Conservation (phyloP, 2,888 invertebrate species). For the Drosophila gaucha region DNA sequence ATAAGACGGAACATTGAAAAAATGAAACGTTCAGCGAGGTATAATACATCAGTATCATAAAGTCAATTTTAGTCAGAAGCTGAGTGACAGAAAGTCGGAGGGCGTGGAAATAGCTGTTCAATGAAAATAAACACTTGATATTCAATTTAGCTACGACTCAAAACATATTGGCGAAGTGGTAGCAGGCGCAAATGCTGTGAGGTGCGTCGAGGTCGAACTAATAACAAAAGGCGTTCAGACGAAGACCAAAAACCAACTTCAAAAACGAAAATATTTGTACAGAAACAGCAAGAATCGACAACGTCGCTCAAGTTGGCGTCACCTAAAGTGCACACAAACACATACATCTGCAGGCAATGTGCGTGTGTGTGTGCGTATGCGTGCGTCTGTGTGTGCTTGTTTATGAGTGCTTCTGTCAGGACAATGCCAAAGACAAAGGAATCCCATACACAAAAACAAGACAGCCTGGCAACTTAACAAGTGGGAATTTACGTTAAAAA, state of each 20-base stretch:
- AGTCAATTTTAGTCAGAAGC: slow-evolving; percentile 33
- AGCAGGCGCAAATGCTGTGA: too few species aligned
- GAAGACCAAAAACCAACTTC: slow-evolving; percentile 73
- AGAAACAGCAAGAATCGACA: slow-evolving; percentile 45
- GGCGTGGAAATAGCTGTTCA: slow-evolving; percentile 53
- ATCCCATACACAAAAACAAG: slow-evolving; percentile 50
- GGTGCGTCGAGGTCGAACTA: slow-evolving; percentile 38
- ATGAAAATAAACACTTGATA: slow-evolving; percentile 75
- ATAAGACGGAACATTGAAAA: slow-evolving; percentile 12
- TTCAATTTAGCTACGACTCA: slow-evolving; percentile 74
- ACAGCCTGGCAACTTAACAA: slow-evolving; percentile 65
- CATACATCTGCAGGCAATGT: slow-evolving; percentile 4
- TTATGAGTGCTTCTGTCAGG: slow-evolving; percentile 30
- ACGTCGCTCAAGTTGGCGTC: slow-evolving; percentile 50
- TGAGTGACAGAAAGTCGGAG: slow-evolving; percentile 8
- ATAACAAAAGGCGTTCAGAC: slow-evolving; percentile 71
- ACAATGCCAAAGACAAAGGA: slow-evolving; percentile 59
- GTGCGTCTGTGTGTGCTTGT: slow-evolving; percentile 6
- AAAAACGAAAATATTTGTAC: slow-evolving; percentile 76
- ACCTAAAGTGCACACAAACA: slow-evolving; percentile 32
- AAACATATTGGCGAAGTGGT: slow-evolving; percentile 52
- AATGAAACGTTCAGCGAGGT: slow-evolving; percentile 32
- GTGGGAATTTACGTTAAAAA: slow-evolving; percentile 76
- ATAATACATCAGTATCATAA: slow-evolving; percentile 69
- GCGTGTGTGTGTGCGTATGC: slow-evolving; percentile 4